A percentile compares a stretch with the other conserved stretches of the same genome.
Conservation (phyloP, 1,140 invertebrate species). For the Polypedilum pembai region DNA sequence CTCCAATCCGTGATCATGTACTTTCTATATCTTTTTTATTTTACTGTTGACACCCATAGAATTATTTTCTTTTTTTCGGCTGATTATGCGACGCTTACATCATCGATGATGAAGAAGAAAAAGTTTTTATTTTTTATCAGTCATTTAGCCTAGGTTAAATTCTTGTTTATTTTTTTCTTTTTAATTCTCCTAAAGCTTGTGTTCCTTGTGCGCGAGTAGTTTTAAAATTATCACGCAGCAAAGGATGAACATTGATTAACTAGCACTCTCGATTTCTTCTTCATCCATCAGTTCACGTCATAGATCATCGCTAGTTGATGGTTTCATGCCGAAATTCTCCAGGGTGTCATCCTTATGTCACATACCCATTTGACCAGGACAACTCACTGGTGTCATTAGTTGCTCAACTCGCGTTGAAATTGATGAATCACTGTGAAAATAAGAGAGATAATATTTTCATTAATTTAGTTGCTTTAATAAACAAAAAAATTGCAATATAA, state of each 20-base stretch:
- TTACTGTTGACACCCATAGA: conserved; percentile 21
- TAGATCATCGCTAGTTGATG: conserved; percentile 21
- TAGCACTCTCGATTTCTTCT: conserved; percentile 6
- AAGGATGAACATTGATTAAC: conserved; percentile 7
- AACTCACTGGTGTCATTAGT: conserved; percentile 14
- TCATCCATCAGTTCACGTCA: not conserved
- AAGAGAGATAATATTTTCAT: not conserved
- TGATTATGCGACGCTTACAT: not conserved
- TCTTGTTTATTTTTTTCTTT: no score
- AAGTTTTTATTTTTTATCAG: no score
- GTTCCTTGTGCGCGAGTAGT: no score
- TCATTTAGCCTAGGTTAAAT: no score
- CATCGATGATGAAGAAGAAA: no score
- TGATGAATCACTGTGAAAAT: conserved; percentile 26
- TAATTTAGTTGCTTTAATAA: not conserved
- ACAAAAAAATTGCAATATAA: conserved; percentile 10
- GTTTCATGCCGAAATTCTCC: conserved; percentile 22
- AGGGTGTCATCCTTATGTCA: conserved; percentile 26
- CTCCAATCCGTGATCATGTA: no score
- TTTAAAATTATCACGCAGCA: not conserved
- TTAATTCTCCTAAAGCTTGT: no score
- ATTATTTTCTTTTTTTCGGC: conserved; percentile 5
- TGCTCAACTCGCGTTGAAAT: conserved; percentile 22
- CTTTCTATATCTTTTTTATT: no score
- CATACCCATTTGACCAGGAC: conserved; percentile 1